Base-by-base conservation (phyloP, 2,113 vertebrate genomes). In the Tachysurus fulvidraco region DNA sequence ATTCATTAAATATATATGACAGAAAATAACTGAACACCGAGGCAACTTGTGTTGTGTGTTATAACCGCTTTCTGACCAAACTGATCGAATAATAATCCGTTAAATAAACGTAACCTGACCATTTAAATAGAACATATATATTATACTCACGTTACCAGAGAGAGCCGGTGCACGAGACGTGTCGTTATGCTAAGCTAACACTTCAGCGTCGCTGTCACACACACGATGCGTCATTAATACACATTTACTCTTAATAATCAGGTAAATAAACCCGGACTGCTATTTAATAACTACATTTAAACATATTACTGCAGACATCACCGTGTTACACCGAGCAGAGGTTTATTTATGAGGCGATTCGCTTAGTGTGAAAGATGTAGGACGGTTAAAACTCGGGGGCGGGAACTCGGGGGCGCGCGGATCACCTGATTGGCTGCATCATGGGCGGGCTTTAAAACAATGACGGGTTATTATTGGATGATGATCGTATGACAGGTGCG, bases 131-230 rank as follows among this genome's bases (percentile, higher is more conserved):
- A 54, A 28, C 2, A 4, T 10, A 36, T 5, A 36, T 1, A 16
- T 3, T 11, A 71, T 83, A 83, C 82, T 83, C 28, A 83, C 82
- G 52, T n/a, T 41, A 41, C 4, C n/a, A 30, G 78, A 59, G 30
- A 41, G 17, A 30, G 25, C 50, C 8, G 62, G 46, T 5, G 17
- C 44, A 55, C 28, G 77, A 79, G 77, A 79, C n/a, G 77, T 57
- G 21, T 62, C 2, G 3, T 23, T 6, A 83, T 28, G 83, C 83
- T 84, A 84, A 74, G 83, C 83, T 84, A 84, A 74, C 67, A 84
- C 12, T 84, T 23, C 60, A 62, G 52, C 65, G 69, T n/a, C 83
- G 67, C 83, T 73, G 67, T 79, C 74, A 67, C 10, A 67, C 23
- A 12, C 64, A 71, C 64, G 64, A 71, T 11, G 46, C 44, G 46